Base-by-base conservation (phyloP, 2,113 vertebrate species). In the Porphyrio hochstetteri region DNA sequence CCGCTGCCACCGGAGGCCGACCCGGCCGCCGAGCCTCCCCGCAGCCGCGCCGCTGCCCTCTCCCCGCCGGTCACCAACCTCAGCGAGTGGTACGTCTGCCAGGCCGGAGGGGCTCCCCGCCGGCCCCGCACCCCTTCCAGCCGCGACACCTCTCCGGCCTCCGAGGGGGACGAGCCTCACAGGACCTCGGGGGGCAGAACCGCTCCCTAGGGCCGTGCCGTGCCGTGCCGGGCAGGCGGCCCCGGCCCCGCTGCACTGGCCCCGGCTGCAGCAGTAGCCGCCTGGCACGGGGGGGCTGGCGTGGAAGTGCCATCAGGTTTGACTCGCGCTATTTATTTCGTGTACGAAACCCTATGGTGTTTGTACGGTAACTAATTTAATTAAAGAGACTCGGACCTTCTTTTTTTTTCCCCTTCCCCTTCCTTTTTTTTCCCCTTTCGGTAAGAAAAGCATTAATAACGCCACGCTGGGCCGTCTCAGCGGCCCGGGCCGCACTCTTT, bases 61-160 rank as follows among this genome's bases (percentile, higher is more conserved):
- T 99, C 99, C 82, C 99, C 99, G 96, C 99, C 99, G 96, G 99
- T 99, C 94, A 99, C 99, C 97, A 99, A 99, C 98, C 99, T 99
- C 97, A 99, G 99, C 79, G 99, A 99, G 98, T 99, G 99, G 99
- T 99, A 99, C 44, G 99, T 99, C 88, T 99, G 99, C 97, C 99
- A 99, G 95, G 99, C 99, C 29, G 98, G 98, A 76, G 99, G 98
- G 1, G 98, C 96, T 3, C 98, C 98, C 69, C 98, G 98, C 92
- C 98, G 98, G 97, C 98, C 99, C 65, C 99, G 99, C 95, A 98
- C 98, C 28, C 98, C 99, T 77, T 99, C 99, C 96, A 99, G 99
- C 96, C 99, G 99, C 5, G 98, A 98, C 95, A 97, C 98, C 70
- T 99, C 99, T 69, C 99, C 99, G 1, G 98, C 99, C 28, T 99